phyloP scores from a whole-genome alignment of 2,113 vertebrate species.

The Ploceus nigricollis region DNA sequence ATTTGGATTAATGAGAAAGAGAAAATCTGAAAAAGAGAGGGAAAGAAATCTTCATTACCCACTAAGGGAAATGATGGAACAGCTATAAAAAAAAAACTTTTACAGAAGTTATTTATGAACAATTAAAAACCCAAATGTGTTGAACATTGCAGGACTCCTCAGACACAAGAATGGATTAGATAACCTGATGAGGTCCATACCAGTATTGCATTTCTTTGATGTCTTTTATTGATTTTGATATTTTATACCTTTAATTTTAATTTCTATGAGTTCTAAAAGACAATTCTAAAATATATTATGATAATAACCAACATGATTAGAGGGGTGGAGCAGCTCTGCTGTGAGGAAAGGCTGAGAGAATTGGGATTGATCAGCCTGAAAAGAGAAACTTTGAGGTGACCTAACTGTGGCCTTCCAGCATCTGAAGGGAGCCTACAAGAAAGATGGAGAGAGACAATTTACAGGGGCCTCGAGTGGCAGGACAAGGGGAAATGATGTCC shows the following conservation, averaged over 20 bases:
- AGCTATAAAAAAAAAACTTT: background rate
- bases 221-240: background rate
- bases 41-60: background rate
- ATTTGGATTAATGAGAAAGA: background rate
- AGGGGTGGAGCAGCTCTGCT: background rate
- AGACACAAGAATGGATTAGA: background rate
- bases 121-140: background rate
- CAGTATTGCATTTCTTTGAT: background rate
- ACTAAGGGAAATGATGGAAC: background rate
- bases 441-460: background rate
- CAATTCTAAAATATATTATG: background rate
- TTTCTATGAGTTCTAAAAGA: background rate
- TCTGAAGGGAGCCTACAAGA: background rate
- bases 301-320: background rate
- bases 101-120: background rate
- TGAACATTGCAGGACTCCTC: background rate
- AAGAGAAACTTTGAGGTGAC: background rate
- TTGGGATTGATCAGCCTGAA: background rate
- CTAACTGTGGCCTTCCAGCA: background rate
- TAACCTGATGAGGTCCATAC: background rate
- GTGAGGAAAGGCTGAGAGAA: background rate
- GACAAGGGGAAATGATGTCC: background rate
- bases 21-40: background rate
- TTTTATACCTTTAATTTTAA: background rate
- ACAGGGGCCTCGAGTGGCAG: background rate